These are phyloP conservation scores for Ceratoteleas bidentatus DNA, from an alignment of 1,140 invertebrate species.

Conservation along the genomic window DNA sequence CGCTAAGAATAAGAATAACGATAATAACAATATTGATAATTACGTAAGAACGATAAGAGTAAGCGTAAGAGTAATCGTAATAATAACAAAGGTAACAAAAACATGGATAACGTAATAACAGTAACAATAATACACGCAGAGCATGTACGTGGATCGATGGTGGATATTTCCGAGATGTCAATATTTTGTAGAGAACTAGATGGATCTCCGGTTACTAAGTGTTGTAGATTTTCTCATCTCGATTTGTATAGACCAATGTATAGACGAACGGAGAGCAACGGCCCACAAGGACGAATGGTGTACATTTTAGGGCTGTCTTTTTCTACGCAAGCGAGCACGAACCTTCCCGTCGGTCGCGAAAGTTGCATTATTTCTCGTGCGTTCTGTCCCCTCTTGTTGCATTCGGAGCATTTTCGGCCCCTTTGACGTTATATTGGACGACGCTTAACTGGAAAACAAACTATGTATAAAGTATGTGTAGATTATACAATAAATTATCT, in stretches of 20 bases:
- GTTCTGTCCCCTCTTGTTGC: conserved; percentile 41
- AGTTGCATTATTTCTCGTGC: conserved; percentile 41
- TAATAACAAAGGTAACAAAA: too few relatives aligned
- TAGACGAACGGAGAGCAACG: not conserved
- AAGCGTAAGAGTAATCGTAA: too few relatives aligned
- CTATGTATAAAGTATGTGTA: conserved; percentile 54
- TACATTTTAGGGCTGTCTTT: conserved; percentile 48
- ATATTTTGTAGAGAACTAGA: conserved; percentile 45
- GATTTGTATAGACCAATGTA: not conserved
- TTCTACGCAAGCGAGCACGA: conserved; percentile 21
- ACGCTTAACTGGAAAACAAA: conserved; percentile 45
- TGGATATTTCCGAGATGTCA: conserved; percentile 50
- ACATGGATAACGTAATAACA: too few relatives aligned
- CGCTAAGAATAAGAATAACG: too few relatives aligned
- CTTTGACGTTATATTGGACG: conserved; percentile 21
- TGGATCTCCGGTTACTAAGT: conserved; percentile 38
- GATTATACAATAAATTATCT: conserved; percentile 50
- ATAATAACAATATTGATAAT: too few relatives aligned
- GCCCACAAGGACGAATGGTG: not conserved
- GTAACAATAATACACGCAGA: not conserved
- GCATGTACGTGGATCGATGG: conserved; percentile 41
- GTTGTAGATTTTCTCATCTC: conserved; percentile 16
- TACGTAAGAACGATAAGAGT: too few relatives aligned
- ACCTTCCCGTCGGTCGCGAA: too few relatives aligned
- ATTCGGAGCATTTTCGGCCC: conserved; percentile 38